Evolutionary conservation across 2,797 vertebrate species (phyloP), one percentile per base, ranked within the genome.

Genomic region (Sebastes matsubarae): DNA sequence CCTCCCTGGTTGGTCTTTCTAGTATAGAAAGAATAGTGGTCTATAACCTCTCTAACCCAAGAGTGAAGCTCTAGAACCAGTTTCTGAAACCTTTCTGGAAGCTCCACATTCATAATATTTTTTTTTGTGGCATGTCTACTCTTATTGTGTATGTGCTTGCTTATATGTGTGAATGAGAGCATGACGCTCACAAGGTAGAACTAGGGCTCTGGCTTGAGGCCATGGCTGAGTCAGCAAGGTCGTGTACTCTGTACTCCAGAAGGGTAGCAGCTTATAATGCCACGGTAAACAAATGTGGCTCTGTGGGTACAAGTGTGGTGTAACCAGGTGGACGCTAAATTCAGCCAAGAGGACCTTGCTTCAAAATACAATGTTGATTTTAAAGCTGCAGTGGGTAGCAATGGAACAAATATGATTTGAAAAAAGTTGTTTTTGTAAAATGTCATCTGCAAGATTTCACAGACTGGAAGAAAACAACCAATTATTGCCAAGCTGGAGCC

Each of bases 191-290:
- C 46, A 85, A 85, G 83, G 66, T 71, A 83, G 65, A 52, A 70
- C 38, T 6, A 25, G 50, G 65, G 72, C 78, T 87, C 77, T 92
- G 88, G 84, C 77, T 77, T 52, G 42, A 83, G 70, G 78, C 79
- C 87, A 87, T 25, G 8, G 72, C 83, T 82, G 89, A 88, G 74
- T 90, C 86, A 92, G 86, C 77, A 71, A 84, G 85, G 83, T 85
- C 71, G 68, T 68, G 87, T 68, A 68, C 78, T 78, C 74, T 83
- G 76, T 59, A 69, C 64, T 80, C 80, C 80, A 80, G 80, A 81
- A 64, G 67, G 52, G 57, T 38, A 66, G 77, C 18, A 64, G 77
- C 18, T 85, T 77, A 34, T 60, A 69, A 81, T n/a, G 22, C 59
- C 34, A 6, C 13, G 57, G 66, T 60, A 81, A 77, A 82, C 79